Percentiles rank a stretch among this genome's conserved stretches.
These are phyloP conservation scores for Sorex maritimensis DNA, from an alignment of 2,797 vertebrate species.

Conservation along the genomic window DNA sequence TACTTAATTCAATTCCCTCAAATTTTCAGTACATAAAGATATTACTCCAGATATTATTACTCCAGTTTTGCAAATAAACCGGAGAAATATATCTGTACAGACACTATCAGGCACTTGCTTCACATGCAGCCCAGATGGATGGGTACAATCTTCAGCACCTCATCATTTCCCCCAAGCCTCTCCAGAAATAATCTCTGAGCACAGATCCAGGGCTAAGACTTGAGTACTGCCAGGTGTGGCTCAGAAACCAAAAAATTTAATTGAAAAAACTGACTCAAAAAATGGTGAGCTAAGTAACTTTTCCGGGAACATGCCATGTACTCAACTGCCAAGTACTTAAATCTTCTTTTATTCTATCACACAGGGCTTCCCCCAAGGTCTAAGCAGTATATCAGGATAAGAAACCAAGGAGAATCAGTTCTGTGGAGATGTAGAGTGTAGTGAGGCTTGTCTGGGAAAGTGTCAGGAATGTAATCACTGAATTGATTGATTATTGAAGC, in stretches of 20 bases:
- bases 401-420: conserved; percentile 7
- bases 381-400: not conserved
- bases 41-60: not conserved
- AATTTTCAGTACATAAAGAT: conserved; percentile 1
- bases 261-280: not conserved
- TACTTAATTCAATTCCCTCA: not conserved
- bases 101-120: too few relatives aligned
- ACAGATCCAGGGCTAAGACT: too few relatives aligned
- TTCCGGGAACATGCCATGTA: not conserved
- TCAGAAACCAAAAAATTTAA: too few relatives aligned
- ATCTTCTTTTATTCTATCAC: not conserved
- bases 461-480: conserved; percentile 23
- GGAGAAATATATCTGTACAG: too few relatives aligned
- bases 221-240: too few relatives aligned
- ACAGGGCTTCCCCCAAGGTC: not conserved
- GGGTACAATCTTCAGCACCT: too few relatives aligned
- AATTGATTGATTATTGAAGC: not conserved
- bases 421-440: not conserved
- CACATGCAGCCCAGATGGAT: too few relatives aligned
- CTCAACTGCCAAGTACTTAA: not conserved
- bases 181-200: too few relatives aligned
- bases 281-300: conserved; percentile 15
- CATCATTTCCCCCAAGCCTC: too few relatives aligned
- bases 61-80: conserved; percentile 18
- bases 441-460: conserved; percentile 1